A percentile compares a stretch with the other conserved stretches of the same genome.
Conservation (phyloP, 2,113 vertebrate genomes). For the Scophthalmus maximus region DNA sequence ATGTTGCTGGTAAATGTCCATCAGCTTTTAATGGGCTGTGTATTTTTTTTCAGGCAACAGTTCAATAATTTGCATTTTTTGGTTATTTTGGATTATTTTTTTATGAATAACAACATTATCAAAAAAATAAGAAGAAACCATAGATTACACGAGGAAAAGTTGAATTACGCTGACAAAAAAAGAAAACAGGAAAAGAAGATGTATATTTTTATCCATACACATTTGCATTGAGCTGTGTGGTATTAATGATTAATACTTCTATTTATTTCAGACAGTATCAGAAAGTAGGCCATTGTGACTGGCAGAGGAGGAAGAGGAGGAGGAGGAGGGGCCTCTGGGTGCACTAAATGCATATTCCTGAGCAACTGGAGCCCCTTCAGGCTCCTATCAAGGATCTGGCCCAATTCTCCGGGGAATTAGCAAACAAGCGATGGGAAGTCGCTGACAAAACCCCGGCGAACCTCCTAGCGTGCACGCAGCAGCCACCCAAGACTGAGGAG, state of each 20-base stretch:
- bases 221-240: slow-evolving; percentile 23
- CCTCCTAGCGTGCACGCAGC: slow-evolving; percentile 93
- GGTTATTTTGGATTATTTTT: neutral
- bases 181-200: neutral
- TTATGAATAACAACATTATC: neutral
- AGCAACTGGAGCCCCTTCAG: slow-evolving; percentile 75
- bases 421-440: slow-evolving; percentile 93
- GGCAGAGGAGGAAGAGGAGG: slow-evolving; percentile 35
- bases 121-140: neutral
- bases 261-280: slow-evolving; percentile 63
- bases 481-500: slow-evolving; percentile 91
- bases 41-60: neutral
- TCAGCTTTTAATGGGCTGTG: neutral
- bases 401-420: slow-evolving; percentile 87
- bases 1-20: slow-evolving; percentile 7
- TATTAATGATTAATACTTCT: slow-evolving; percentile 52
- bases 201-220: slow-evolving; percentile 2
- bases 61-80: neutral
- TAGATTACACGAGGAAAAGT: neutral
- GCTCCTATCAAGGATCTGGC: slow-evolving; percentile 76
- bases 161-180: slow-evolving; percentile 8
- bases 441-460: slow-evolving; percentile 92
- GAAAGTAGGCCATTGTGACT: slow-evolving; percentile 64
- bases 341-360: slow-evolving; percentile 69
- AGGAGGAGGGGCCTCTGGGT: slow-evolving; percentile 29